Percentiles rank a stretch among this genome's conserved stretches.
phyloP scores from a whole-genome alignment of 2,888 invertebrate species.

The Calephelis perditalis region DNA sequence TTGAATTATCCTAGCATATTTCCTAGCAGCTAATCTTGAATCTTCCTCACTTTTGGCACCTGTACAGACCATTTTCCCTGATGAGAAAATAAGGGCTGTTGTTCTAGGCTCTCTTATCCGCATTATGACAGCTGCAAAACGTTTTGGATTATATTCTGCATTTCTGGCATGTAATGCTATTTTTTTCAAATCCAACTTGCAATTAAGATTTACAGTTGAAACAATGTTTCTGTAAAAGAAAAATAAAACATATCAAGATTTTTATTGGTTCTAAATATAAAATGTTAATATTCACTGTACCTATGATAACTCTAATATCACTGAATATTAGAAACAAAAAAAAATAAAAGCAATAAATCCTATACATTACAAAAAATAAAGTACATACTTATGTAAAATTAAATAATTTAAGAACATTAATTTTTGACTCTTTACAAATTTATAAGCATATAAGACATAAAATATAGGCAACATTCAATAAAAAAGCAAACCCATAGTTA shows the following conservation, averaged over 20 bases:
- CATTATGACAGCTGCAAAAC: conserved; percentile 99
- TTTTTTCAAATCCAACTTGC: conserved; percentile 96
- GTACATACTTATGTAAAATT: too few relatives aligned
- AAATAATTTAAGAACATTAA: too few relatives aligned
- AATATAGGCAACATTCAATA: background rate
- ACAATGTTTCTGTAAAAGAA: conserved; percentile 91
- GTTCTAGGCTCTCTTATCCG: conserved; percentile 92
- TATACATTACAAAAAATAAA: too few relatives aligned
- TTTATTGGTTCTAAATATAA: too few relatives aligned
- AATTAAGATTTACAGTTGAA: conserved; percentile 97
- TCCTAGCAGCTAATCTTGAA: conserved; percentile 86
- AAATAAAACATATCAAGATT: background rate
- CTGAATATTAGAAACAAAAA: too few relatives aligned
- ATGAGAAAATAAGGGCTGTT: conserved; percentile 86
- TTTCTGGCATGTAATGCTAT: conserved; percentile 98
- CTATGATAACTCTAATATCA: too few relatives aligned
- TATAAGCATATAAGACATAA: background rate
- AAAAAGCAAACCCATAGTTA: conserved; percentile 55
- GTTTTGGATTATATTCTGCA: conserved; percentile 99
- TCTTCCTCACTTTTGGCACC: conserved; percentile 91
- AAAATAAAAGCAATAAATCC: too few relatives aligned
- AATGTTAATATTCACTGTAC: too few relatives aligned
- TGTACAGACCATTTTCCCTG: conserved; percentile 91
- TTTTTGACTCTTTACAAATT: background rate
- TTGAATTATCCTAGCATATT: conserved; percentile 91